These are phyloP conservation scores for Syngnathus floridae DNA, from an alignment of 2,113 vertebrate species.

Conservation along the genomic window DNA sequence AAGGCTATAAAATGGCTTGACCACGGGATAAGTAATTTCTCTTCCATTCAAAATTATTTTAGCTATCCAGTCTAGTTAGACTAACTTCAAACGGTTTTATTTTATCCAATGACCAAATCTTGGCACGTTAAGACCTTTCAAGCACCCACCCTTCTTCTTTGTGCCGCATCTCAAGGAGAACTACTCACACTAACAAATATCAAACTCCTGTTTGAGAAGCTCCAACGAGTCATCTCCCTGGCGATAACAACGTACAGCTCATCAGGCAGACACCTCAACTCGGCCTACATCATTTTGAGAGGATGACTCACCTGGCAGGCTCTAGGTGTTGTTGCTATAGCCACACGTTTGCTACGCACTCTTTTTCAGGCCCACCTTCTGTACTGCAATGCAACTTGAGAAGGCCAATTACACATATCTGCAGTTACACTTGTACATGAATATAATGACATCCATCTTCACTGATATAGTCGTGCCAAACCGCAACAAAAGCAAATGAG, in stretches of 20 bases:
- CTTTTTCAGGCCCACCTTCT: not conserved
- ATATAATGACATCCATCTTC: not conserved
- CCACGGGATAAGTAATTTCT: too few relatives aligned
- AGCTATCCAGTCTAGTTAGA: too few relatives aligned
- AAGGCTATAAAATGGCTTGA: too few relatives aligned
- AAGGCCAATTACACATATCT: constrained; percentile 1
- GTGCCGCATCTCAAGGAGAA: constrained; percentile 41
- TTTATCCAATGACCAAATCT: not conserved
- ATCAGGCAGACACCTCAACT: constrained; percentile 44
- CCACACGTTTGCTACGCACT: not conserved
- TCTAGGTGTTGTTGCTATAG: constrained; percentile 2
- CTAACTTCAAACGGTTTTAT: not conserved
- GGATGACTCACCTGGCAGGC: constrained; percentile 36
- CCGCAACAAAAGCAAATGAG: not conserved
- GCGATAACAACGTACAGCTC: constrained; percentile 41
- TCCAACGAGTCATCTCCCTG: constrained; percentile 30
- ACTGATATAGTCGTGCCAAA: not conserved
- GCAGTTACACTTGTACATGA: not conserved
- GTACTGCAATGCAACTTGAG: not conserved
- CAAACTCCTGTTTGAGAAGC: constrained; percentile 11
- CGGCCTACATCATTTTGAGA: constrained; percentile 28
- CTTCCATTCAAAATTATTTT: too few relatives aligned
- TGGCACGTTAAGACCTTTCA: not conserved
- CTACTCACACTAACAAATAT: constrained; percentile 29
- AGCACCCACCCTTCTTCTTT: not conserved